Conservation (phyloP, 2,797 vertebrate species). For the Anguilla megastoma region DNA sequence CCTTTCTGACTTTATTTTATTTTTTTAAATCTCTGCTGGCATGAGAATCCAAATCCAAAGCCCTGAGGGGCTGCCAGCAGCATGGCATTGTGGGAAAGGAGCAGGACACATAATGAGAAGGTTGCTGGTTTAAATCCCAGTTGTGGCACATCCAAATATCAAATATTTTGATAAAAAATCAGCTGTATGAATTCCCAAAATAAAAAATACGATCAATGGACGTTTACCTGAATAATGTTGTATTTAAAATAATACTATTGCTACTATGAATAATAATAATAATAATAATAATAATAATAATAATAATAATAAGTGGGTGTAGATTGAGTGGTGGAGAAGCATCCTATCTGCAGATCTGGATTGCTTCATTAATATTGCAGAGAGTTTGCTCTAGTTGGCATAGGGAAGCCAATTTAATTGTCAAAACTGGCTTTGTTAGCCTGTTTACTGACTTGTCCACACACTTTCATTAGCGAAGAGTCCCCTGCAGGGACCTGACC, state of each 20-base stretch:
- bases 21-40: background rate
- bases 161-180: background rate
- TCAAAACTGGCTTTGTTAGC: slow-evolving; percentile 16
- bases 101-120: background rate
- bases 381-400: slow-evolving; percentile 9
- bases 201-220: background rate
- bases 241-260: background rate
- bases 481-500: background rate
- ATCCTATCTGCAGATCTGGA: background rate
- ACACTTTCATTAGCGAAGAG: slow-evolving; percentile 11
- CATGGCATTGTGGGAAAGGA: background rate
- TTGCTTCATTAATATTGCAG: background rate
- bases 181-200: background rate
- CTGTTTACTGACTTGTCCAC: background rate
- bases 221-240: background rate
- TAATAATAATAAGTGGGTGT: background rate
- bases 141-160: background rate
- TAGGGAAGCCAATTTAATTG: slow-evolving; percentile 6
- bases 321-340: background rate
- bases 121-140: background rate
- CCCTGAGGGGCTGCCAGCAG: background rate
- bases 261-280: background rate
- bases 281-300: background rate
- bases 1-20: background rate
- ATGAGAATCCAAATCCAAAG: too few relatives aligned